Evolutionary conservation across 2,797 vertebrate genomes (phyloP).

Genomic region (Acanthornis magna): DNA sequence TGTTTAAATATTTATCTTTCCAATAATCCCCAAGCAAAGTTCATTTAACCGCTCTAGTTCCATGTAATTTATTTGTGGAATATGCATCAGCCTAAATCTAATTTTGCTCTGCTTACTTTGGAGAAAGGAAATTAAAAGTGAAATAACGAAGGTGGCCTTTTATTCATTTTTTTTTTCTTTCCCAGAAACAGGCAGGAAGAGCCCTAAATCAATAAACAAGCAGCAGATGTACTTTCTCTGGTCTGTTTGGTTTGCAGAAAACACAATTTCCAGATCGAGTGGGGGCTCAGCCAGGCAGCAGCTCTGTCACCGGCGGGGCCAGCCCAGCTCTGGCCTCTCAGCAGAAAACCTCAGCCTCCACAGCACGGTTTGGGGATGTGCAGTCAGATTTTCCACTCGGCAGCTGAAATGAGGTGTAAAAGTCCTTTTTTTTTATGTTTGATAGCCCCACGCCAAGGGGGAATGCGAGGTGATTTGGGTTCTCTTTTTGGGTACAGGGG

Average conservation of each 20-base stretch:
- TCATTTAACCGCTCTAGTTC: conserved; percentile 50
- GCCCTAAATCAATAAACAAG: conserved; percentile 58
- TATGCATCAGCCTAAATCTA: conserved; percentile 45
- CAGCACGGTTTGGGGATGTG: neutral
- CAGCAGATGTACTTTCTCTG: conserved; percentile 31
- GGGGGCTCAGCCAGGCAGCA: neutral
- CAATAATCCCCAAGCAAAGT: conserved; percentile 55
- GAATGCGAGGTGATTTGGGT: neutral
- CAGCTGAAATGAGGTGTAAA: neutral
- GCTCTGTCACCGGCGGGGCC: neutral
- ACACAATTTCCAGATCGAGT: neutral
- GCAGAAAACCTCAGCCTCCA: neutral
- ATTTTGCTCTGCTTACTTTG: conserved; percentile 62
- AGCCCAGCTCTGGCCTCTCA: neutral
- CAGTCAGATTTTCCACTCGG: neutral
- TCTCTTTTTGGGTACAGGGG: neutral
- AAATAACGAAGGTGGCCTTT: conserved; percentile 43
- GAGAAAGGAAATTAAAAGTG: conserved; percentile 56
- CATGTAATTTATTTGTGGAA: conserved; percentile 50
- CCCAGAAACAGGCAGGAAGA: conserved; percentile 56
- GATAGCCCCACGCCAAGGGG: neutral
- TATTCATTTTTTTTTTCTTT: neutral
- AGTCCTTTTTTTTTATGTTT: neutral
- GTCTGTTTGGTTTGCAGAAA: neutral
- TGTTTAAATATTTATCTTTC: conserved; percentile 69